These are phyloP conservation scores for Phrynosoma platyrhinos DNA, from an alignment of 2,113 vertebrate species.

Conservation along the genomic window DNA sequence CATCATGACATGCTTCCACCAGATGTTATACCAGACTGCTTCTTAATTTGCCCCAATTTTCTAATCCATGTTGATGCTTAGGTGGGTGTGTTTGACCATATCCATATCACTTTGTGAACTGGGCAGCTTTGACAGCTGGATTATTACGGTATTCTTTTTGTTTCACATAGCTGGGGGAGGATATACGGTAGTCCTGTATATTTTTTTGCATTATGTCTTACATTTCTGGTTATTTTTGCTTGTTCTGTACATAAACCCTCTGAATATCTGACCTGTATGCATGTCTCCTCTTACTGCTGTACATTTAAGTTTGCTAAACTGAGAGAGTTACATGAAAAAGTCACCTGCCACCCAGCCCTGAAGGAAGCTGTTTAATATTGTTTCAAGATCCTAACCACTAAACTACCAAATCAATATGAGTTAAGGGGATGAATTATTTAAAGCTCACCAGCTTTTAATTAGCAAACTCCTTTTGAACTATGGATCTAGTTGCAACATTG, in stretches of 20 bases:
- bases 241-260: background rate
- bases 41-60: background rate
- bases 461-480: conserved; percentile 97
- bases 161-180: background rate
- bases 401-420: conserved; percentile 99
- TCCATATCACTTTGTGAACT: background rate
- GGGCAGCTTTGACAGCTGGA: conserved; percentile 3
- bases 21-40: background rate
- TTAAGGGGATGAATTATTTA: conserved; percentile 99
- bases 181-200: background rate
- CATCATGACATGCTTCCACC: background rate
- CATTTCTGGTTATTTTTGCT: background rate
- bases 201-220: background rate
- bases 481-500: conserved; percentile 97
- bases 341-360: conserved; percentile 74
- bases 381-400: conserved; percentile 91
- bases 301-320: conserved; percentile 54
- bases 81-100: background rate
- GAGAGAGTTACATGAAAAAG: conserved; percentile 65
- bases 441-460: conserved; percentile 97
- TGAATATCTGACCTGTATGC: background rate
- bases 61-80: background rate
- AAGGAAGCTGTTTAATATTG: conserved; percentile 96
- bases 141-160: background rate
- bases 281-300: conserved; percentile 27